Conservation (phyloP, 2,888 invertebrate species). For the Dicyrtoma fusca region DNA sequence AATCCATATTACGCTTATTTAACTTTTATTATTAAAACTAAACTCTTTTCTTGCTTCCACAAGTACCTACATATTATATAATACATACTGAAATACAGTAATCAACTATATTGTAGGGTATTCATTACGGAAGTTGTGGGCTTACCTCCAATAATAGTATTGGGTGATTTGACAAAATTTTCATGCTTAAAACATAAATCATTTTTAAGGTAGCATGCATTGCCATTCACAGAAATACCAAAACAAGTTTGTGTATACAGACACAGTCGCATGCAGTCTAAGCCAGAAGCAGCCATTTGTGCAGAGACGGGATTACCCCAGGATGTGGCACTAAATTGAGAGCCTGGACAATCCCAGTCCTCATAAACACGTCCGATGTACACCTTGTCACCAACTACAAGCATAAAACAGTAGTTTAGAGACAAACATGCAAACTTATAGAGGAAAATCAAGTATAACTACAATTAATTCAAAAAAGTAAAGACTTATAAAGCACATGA, state of each 20-base stretch:
- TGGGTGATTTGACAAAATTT: slow-evolving; percentile 37
- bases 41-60: no score
- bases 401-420: not conserved
- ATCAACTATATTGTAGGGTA: no score
- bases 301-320: slow-evolving; percentile 50
- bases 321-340: slow-evolving; percentile 42
- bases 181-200: slow-evolving; percentile 42
- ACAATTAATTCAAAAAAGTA: not conserved
- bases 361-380: slow-evolving; percentile 45
- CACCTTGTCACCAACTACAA: slow-evolving; percentile 47
- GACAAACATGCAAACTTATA: no score
- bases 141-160: slow-evolving; percentile 46
- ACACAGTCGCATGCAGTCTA: slow-evolving; percentile 50
- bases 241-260: slow-evolving; percentile 48
- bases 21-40: no score
- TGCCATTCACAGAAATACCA: slow-evolving; percentile 40
- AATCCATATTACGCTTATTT: no score
- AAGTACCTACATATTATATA: no score
- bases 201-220: slow-evolving; percentile 48
- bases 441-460: not conserved
- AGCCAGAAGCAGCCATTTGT: slow-evolving; percentile 41
- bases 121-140: no score
- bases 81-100: no score
- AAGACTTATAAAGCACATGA: no score
- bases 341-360: slow-evolving; percentile 49